Evolutionary conservation across 2,113 vertebrate genomes (phyloP), one percentile per base, ranked within the genome.

Genomic region (Dendropsophus ebraccatus): DNA sequence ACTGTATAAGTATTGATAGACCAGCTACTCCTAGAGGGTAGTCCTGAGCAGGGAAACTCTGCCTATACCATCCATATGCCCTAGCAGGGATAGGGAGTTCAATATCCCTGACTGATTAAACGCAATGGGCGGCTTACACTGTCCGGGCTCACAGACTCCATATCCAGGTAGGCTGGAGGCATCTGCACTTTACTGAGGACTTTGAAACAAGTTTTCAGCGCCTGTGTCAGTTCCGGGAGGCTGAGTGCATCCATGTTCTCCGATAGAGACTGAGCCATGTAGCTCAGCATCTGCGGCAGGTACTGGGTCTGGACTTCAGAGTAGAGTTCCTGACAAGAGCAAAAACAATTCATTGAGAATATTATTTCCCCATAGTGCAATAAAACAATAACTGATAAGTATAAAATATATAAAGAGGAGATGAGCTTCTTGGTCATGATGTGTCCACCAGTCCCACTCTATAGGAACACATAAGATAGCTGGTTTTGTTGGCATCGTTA

Each of bases 121-220:
- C n/a, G n/a, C n/a, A n/a, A n/a, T n/a, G n/a, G n/a, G n/a, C 1
- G 1, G 91, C 93, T 0, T 90, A 95, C 95, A 88, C 78, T 86
- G 9, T 87, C 89, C 25, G 81, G 77, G 13, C 91, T 92, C 0
- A 81, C 35, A 0, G 90, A 81, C 49, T 94, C 95, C 0, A 65
- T 35, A 25, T 98, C 96, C 90, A 98, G 91, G 90, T 96, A 97
- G 76, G 96, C 94, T 19, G 98, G 96, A 0, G 98, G 98, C 97
- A 99, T 98, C 91, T 99, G 98, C 83, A 99, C 97, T 90, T 97
- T 99, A 92, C 96, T 97, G 67, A 99, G 96, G 86, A 98, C 95
- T 89, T 96, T 98, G 87, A 98, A 99, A 87, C 96, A 99, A 0
- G 96, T 96, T 30, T 94, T 95, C 82, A 99, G 90, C 37, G 94